Evolutionary conservation across 2,113 vertebrate genomes (phyloP), one percentile per base, ranked within the genome.

Genomic region (Gallinago jamesoni): DNA sequence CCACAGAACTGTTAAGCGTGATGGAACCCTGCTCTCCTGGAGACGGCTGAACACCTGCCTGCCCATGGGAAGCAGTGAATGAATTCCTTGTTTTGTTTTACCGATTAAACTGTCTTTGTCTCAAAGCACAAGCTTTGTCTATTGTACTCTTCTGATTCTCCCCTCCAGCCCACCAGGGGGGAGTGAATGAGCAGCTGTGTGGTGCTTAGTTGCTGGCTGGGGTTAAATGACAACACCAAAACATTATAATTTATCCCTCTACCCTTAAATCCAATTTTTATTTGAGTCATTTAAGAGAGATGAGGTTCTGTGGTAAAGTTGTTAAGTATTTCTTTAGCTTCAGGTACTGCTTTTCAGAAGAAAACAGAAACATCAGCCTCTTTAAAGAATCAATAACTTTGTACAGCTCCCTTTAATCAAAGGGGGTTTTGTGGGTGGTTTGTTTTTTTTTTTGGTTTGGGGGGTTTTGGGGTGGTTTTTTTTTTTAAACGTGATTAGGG

Each of bases 1-100:
- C 31, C 53, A 59, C 59, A n/a, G 21, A 19, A 39, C 24, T 1
- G 0, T 12, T 17, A n/a, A 0, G 0, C 0, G 0, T 20, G n/a
- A 73, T 11, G 12, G 15, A 86, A 18, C 30, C 52, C 33, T 70
- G 80, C 33, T 59, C 6, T 45, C 35, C 52, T 52, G 30, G 79
- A 8, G 17, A 62, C 31, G 47, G 63, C 30, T 62, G n/a, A 69
- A 25, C 56, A 20, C 13, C 52, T 52, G 37, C 45, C 45, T 37
- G 52, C 23, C 3, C 0, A 30, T 8, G 23, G 72, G 56, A 24
- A 72, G 23, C 0, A 14, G 28, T 10, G 45, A 59, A 73, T 8
- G 1, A 73, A 85, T 85, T 43, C 43, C 27, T 52, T 57, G n/a
- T 1, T 56, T 56, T 41, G 24, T 43, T 81, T 84, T 84, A 16